These are phyloP conservation scores for Aurelia aurita DNA, from an alignment of 30 jellyfish, hydroid and myxozoan species.

Conservation along the genomic window DNA sequence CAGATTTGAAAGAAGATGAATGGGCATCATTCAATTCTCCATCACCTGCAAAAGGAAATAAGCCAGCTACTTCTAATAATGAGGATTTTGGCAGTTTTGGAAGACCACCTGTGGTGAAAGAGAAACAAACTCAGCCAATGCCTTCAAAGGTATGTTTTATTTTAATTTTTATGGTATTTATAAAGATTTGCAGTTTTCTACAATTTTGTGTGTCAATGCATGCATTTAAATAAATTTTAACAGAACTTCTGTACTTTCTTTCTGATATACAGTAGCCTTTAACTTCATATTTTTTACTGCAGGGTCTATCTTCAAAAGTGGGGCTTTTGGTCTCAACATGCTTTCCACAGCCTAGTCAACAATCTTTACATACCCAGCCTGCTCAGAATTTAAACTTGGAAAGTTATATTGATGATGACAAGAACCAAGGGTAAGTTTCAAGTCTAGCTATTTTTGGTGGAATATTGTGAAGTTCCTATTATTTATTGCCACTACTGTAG, in stretches of 20 bases:
- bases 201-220: not conserved
- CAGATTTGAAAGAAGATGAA: not conserved
- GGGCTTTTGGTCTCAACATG: conserved; percentile 48
- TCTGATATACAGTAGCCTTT: too few species aligned
- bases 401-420: not conserved
- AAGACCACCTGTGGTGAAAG: not conserved
- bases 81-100: conserved; percentile 6
- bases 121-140: too few species aligned
- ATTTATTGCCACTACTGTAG: too few species aligned
- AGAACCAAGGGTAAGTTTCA: conserved; percentile 6
- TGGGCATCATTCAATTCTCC: conserved; percentile 56
- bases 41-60: too few species aligned
- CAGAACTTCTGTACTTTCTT: too few species aligned
- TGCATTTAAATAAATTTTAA: too few species aligned
- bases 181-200: not conserved
- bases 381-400: not conserved
- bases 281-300: not conserved
- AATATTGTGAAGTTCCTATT: too few species aligned
- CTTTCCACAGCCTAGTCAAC: conserved; percentile 8
- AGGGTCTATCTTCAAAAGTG: conserved; percentile 21
- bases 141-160: not conserved
- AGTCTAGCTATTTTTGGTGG: too few species aligned
- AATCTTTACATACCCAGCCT: not conserved
- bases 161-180: too few species aligned
- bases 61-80: too few species aligned